Base-by-base conservation (phyloP, 1,140 invertebrate genomes). In the Zeugodacus cucurbitae region DNA sequence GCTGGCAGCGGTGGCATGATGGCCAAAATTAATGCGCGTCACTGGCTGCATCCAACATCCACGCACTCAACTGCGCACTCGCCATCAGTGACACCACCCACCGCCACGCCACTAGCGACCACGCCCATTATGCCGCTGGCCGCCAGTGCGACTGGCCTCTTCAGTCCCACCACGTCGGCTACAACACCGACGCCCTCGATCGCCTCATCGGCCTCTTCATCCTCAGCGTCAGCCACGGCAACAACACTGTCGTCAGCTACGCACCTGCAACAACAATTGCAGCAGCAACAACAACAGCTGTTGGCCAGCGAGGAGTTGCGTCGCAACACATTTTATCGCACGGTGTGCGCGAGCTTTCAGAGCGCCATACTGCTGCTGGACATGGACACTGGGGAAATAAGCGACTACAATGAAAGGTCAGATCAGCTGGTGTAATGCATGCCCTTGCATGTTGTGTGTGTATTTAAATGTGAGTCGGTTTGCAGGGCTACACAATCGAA, bases 401-500 rank as follows among this genome's bases (percentile, higher is more conserved):
- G 85, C 6, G 85, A 86, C 48, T 86, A 58, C 85, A 58, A 59
- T 86, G 85, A 86, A 86, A 86, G 85, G 85, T 86, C 41, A 82
- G 74, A 20, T 2, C 17, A 34, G 62, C 62, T 14, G 62, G 29
- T 14, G 29, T 22, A 32, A 74, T 11, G 74, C 74, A 82, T 54
- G 74, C 29, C n/a, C 26, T n/a, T 48, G 41, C 17, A 34, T 74
- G 70, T 41, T 54, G 48, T 54, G n/a, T 74, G 34, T 78, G 70
- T 26, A 11, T 34, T 3, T 34, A n/a, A n/a, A n/a, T n/a, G n/a
- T n/a, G n/a, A n/a, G n/a, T n/a, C n/a, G n/a, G n/a, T n/a, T n/a
- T n/a, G n/a, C n/a, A n/a, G n/a, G n/a, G n/a, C n/a, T n/a, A n/a
- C n/a, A n/a, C n/a, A n/a, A n/a, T n/a, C n/a, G n/a, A n/a, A n/a